Evolutionary conservation across 1,140 invertebrate species (phyloP).

Genomic region (Drosophila saltans): DNA sequence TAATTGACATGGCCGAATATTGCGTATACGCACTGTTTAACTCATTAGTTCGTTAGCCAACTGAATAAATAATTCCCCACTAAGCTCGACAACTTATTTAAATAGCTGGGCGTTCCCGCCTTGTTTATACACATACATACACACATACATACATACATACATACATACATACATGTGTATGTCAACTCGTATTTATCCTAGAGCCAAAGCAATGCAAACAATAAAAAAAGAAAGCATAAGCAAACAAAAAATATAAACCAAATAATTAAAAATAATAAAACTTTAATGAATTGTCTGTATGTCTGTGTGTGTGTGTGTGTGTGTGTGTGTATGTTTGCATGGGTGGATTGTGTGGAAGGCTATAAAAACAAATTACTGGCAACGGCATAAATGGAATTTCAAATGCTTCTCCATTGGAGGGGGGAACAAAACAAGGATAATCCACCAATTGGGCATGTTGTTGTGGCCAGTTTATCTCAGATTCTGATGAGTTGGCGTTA

Average conservation of each 20-base stretch:
- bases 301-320: constrained; percentile 6
- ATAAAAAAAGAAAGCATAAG: constrained; percentile 14
- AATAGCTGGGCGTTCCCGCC: not conserved
- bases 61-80: constrained; percentile 25
- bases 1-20: constrained; percentile 66
- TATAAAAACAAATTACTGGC: constrained; percentile 51
- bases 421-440: not conserved
- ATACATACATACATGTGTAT: constrained; percentile 12
- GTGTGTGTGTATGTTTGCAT: constrained; percentile 5
- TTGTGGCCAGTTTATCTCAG: constrained; percentile 35
- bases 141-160: constrained; percentile 26
- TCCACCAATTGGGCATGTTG: constrained; percentile 21
- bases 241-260: constrained; percentile 33
- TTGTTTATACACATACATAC: constrained; percentile 44
- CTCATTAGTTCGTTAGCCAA: constrained; percentile 33
- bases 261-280: constrained; percentile 71
- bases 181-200: no score
- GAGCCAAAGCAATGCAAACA: not conserved
- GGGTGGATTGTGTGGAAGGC: constrained; percentile 12
- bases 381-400: constrained; percentile 50
- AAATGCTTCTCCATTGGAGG: constrained; percentile 24
- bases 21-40: constrained; percentile 57
- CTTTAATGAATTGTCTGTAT: constrained; percentile 39
- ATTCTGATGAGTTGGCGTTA: constrained; percentile 50
- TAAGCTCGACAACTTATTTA: constrained; percentile 3